Evolutionary conservation across 1,140 invertebrate species (phyloP), one percentile per base, ranked within the genome.

Genomic region (Pygmarrhopalites habei): DNA sequence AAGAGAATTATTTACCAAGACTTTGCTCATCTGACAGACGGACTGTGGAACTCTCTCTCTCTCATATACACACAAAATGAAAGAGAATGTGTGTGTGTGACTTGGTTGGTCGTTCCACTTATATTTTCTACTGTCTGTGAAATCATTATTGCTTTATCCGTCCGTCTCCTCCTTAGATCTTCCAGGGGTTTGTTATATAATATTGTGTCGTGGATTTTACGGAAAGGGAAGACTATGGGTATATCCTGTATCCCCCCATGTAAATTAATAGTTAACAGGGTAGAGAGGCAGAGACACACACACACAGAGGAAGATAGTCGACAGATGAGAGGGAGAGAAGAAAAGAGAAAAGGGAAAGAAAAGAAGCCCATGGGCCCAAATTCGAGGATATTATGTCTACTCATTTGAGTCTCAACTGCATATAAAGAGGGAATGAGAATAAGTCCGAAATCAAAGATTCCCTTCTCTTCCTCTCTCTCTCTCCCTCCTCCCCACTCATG

Each of bases 361-460:
- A 29, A 60, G 52, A 41, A 58, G 32, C 41, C 53, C 46, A 61
- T 66, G 64, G 53, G 59, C 58, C 32, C 35, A 57, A 62, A 58
- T 61, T 66, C 55, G 25, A 28, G 58, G 58, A 66, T 62, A 66
- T 66, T 61, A 66, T 62, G 53, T 58, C 59, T 52, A 61, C 44
- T 66, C 64, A 62, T 66, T 65, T 62, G 53, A 52, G 51, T 62
- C 39, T 43, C 59, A 28, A 53, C 49, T 59, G 49, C 47, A 59
- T 58, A 64, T 59, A 58, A 43, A 59, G 44, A 29, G 35, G 60
- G 30, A 58, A 65, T 60, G 66, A 62, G 62, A 62, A 62, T 66
- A 68, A 65, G 59, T 65, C 60, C 57, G 67, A 69, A 69, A 69
- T 69, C 67, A 69, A 69, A 69, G 67, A 69, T 69, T 69, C 39